A percentile compares a stretch with the other conserved stretches of the same genome.
Conservation (phyloP, 2,113 vertebrate genomes). For the Peromyscus leucopus region DNA sequence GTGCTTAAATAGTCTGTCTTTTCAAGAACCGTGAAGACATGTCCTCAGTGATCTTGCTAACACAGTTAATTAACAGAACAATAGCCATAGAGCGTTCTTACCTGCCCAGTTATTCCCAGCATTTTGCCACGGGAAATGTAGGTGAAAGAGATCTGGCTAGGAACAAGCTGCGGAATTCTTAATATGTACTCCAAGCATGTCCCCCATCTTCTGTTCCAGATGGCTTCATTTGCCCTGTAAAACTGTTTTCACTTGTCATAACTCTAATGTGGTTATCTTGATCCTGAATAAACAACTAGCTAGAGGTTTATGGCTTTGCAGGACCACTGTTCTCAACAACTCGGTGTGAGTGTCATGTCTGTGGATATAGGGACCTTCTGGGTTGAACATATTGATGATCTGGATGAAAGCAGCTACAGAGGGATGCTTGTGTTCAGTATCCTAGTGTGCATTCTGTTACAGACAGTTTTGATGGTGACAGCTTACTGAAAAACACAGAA, state of each 20-base stretch:
- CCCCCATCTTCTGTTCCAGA: not conserved
- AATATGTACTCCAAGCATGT: not conserved
- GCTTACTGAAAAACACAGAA: not conserved
- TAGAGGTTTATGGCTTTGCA: not conserved
- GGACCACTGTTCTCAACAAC: not conserved
- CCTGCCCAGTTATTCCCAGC: not conserved
- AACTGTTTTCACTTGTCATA: not conserved
- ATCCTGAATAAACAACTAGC: not conserved
- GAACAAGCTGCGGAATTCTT: not conserved
- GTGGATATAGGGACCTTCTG: constrained; percentile 36
- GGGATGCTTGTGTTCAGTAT: not conserved
- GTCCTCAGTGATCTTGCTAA: constrained; percentile 55
- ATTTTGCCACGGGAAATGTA: not conserved
- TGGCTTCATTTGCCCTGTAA: not conserved
- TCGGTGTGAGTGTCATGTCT: not conserved
- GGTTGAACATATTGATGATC: constrained; percentile 2
- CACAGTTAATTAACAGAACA: constrained; percentile 74
- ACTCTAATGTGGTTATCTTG: not conserved
- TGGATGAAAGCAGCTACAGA: not conserved
- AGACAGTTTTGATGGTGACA: not conserved
- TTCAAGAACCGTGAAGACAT: constrained; percentile 68
- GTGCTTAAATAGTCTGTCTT: constrained; percentile 67
- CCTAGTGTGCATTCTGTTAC: rapidly evolving
- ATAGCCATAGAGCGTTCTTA: constrained; percentile 27
- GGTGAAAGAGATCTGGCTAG: not conserved